Conservation (phyloP, 2,888 invertebrate species). For the Melanophora roralis region DNA sequence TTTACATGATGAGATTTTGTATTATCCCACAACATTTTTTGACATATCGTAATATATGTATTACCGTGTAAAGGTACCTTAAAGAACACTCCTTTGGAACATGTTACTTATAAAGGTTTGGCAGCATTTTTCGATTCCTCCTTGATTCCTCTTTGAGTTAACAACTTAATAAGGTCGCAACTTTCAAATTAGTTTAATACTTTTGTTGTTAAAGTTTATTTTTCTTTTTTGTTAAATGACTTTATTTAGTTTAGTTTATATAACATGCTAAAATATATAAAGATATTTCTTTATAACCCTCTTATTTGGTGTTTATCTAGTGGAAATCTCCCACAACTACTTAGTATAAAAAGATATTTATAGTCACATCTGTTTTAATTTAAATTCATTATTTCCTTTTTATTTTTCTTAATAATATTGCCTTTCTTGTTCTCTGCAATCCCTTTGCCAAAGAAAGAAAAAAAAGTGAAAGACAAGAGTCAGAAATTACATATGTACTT, state of each 20-base stretch:
- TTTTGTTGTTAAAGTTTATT: neutral
- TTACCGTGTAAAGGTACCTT: no score
- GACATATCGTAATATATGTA: no score
- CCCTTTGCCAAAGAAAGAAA: neutral
- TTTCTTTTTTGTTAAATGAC: slow-evolving; percentile 21
- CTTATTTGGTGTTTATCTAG: slow-evolving; percentile 30
- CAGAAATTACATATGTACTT: slow-evolving; percentile 6
- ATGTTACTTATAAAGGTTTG: no score
- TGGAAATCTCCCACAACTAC: slow-evolving; percentile 10
- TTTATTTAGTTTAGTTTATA: slow-evolving; percentile 7
- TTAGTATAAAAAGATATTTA: slow-evolving; percentile 45
- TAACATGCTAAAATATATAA: neutral
- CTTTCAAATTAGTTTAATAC: no score
- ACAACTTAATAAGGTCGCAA: neutral
- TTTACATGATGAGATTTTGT: no score
- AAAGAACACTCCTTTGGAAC: no score
- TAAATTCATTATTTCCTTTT: neutral
- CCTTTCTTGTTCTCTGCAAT: neutral
- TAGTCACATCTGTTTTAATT: slow-evolving; percentile 57
- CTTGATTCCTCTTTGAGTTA: slow-evolving; percentile 8
- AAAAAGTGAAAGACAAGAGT: neutral
- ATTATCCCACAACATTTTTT: no score
- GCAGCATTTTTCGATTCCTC: no score
- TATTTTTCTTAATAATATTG: slow-evolving; percentile 8
- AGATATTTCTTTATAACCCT: slow-evolving; percentile 47